These are phyloP conservation scores for Poicephalus meyeri DNA, from an alignment of 2,113 vertebrate genomes.

Conservation along the genomic window DNA sequence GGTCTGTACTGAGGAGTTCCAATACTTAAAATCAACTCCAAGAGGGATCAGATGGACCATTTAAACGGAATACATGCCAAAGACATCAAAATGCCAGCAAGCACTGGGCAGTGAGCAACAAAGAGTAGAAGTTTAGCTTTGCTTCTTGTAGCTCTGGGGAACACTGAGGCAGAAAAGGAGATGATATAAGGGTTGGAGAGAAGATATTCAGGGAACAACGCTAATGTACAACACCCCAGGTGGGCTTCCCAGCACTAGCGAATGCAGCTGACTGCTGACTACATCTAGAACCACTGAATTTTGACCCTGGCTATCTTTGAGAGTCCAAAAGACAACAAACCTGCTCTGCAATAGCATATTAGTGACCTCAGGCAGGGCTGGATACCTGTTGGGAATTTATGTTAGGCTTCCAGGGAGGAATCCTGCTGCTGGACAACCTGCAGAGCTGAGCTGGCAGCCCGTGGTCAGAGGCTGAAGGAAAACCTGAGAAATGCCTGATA, in stretches of 20 bases:
- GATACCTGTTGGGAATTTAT: neutral
- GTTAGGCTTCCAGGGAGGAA: neutral
- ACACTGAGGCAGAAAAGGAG: neutral
- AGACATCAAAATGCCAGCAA: neutral
- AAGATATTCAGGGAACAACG: neutral
- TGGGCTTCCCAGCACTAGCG: neutral
- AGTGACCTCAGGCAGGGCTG: neutral
- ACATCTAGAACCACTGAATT: neutral
- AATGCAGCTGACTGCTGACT: neutral
- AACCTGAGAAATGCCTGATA: neutral
- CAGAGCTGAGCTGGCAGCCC: neutral
- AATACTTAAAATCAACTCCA: neutral
- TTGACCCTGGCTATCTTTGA: neutral
- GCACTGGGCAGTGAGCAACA: neutral
- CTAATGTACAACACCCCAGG: accelerated
- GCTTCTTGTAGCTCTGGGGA: neutral
- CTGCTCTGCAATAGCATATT: neutral
- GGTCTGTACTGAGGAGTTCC: neutral
- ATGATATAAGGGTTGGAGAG: neutral
- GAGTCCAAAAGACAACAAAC: neutral
- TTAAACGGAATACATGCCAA: neutral
- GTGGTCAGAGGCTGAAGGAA: neutral
- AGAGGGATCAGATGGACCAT: neutral
- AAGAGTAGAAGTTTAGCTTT: neutral
- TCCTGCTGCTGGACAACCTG: neutral